phyloP scores from a whole-genome alignment of 92 coral and sea anemone genomes.

The Phenganax subtilis region DNA sequence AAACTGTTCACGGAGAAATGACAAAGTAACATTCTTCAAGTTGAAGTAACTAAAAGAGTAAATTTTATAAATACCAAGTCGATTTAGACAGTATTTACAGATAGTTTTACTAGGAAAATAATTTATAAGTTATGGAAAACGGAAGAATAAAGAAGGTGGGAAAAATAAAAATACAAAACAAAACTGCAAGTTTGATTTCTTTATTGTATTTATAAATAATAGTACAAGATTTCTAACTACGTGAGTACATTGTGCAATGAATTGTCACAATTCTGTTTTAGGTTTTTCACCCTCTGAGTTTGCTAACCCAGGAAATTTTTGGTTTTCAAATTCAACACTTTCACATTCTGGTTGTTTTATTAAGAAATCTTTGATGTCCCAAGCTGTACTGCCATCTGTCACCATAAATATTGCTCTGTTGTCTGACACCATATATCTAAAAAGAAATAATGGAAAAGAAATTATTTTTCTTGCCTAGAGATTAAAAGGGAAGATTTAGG shows the following conservation, averaged over 20 bases:
- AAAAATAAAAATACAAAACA: neutral
- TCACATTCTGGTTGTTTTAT: constrained; percentile 88
- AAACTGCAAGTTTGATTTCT: neutral
- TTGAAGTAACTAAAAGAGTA: constrained; percentile 3
- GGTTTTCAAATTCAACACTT: constrained; percentile 94
- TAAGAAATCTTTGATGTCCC: constrained; percentile 90
- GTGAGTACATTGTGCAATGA: neutral
- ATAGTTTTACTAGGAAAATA: neutral
- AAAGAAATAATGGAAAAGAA: neutral
- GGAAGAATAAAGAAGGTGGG: neutral
- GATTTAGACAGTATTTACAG: neutral
- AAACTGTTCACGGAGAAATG: neutral
- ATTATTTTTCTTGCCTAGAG: neutral
- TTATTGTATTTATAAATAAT: constrained; percentile 11
- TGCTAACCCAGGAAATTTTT: constrained; percentile 83
- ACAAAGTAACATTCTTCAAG: neutral
- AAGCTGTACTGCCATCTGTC: constrained; percentile 90
- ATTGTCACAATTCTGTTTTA: constrained; percentile 60
- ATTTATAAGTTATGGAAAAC: neutral
- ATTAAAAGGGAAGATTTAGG: neutral
- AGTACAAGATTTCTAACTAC: neutral
- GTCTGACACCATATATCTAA: constrained; percentile 83
- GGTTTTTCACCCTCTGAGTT: constrained; percentile 41
- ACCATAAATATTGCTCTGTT: constrained; percentile 73
- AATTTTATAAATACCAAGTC: constrained; percentile 8